A percentile compares a stretch with the other conserved stretches of the same genome.
Evolutionary conservation across 1,140 invertebrate genomes (phyloP).

Genomic region (Euura lappo): DNA sequence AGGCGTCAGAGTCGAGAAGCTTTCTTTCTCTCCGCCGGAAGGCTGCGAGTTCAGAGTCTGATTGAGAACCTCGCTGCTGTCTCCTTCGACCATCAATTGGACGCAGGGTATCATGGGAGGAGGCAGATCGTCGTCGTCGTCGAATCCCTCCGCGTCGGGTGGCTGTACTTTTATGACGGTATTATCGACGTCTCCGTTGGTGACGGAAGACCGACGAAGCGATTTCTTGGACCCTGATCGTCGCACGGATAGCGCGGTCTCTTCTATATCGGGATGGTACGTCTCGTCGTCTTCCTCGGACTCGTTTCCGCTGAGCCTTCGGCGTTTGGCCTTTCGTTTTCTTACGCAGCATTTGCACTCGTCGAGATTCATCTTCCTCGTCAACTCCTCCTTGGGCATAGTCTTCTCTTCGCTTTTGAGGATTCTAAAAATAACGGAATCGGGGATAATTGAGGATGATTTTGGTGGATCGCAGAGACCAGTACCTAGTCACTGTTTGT

Average conservation of each 20-base stretch:
- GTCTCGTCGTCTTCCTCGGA: slow-evolving; percentile 51
- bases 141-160: background rate
- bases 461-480: background rate
- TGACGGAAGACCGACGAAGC: background rate
- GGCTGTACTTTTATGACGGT: background rate
- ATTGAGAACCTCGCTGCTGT: slow-evolving; percentile 14
- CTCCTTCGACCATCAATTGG: slow-evolving; percentile 47
- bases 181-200: background rate
- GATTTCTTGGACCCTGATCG: slow-evolving; percentile 30
- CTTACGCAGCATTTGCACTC: slow-evolving; percentile 52
- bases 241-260: slow-evolving; percentile 21
- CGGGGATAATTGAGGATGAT: background rate
- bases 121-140: slow-evolving; percentile 26
- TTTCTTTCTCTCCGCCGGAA: background rate
- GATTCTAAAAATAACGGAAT: slow-evolving; percentile 37
- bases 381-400: slow-evolving; percentile 39
- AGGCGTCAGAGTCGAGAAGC: background rate
- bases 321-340: slow-evolving; percentile 46
- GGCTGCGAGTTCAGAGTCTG: background rate
- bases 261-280: slow-evolving; percentile 29
- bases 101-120: slow-evolving; percentile 42
- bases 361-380: slow-evolving; percentile 51
- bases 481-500: slow-evolving; percentile 48
- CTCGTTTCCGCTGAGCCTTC: slow-evolving; percentile 40
- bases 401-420: slow-evolving; percentile 36